These are phyloP conservation scores for Nysson spinosus DNA, from an alignment of 2,888 invertebrate genomes.

Conservation along the genomic window DNA sequence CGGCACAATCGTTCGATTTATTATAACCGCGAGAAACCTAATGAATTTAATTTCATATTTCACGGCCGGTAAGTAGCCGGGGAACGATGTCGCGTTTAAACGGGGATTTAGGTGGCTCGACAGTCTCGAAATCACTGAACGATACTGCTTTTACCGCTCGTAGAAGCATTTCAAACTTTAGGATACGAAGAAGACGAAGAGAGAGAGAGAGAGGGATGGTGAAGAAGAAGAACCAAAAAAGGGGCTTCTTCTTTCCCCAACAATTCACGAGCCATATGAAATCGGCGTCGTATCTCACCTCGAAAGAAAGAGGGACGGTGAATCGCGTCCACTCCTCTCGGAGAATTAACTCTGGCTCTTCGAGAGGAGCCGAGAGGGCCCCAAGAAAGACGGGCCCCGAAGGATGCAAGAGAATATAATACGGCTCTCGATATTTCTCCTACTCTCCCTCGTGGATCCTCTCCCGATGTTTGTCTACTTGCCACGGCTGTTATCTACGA, in stretches of 20 bases:
- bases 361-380: background rate
- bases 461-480: constrained; percentile 9
- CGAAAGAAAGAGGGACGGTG: constrained; percentile 1
- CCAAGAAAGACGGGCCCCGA: no score
- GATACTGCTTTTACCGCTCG: background rate
- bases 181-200: no score
- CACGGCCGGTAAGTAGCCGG: constrained; percentile 73
- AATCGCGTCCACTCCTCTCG: background rate
- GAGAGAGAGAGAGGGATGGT: constrained; percentile 4
- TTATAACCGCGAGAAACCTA: constrained; percentile 72
- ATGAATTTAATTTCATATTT: constrained; percentile 77
- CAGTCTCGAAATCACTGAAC: no score
- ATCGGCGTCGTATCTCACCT: constrained; percentile 44
- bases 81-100: constrained; percentile 54
- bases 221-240: no score
- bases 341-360: background rate
- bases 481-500: background rate
- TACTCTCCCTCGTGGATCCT: background rate
- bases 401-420: no score
- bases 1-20: constrained; percentile 75
- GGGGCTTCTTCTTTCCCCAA: constrained; percentile 8
- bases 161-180: background rate
- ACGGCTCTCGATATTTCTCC: constrained; percentile 31
- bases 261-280: constrained; percentile 36
- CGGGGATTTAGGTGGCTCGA: constrained; percentile 59